These are phyloP conservation scores for Cyclina sinensis DNA, from an alignment of 1,140 invertebrate genomes.

Conservation along the genomic window DNA sequence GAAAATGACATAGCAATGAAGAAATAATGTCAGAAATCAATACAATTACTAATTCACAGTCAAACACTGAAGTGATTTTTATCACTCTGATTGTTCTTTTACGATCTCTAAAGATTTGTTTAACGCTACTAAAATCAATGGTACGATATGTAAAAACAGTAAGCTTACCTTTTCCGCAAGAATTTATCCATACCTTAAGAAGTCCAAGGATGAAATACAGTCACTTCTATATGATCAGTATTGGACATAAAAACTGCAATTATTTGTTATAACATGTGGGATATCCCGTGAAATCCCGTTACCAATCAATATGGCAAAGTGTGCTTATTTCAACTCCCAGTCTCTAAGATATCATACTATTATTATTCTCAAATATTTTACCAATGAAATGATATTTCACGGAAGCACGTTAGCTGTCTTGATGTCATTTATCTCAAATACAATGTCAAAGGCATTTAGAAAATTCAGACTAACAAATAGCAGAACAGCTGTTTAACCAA, in stretches of 20 bases:
- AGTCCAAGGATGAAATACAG: background rate
- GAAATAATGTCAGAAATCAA: too few relatives aligned
- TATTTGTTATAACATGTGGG: slow-evolving; percentile 20
- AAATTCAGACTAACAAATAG: background rate
- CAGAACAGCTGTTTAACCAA: too few relatives aligned
- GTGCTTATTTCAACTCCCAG: background rate
- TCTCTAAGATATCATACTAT: background rate
- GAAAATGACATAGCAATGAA: too few relatives aligned
- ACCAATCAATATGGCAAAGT: slow-evolving; percentile 12
- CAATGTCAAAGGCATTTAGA: background rate
- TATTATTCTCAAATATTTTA: background rate
- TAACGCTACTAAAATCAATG: too few relatives aligned
- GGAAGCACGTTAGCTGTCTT: background rate
- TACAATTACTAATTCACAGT: too few relatives aligned
- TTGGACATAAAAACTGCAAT: slow-evolving; percentile 23
- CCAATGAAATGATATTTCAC: slow-evolving; percentile 8
- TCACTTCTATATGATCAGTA: background rate
- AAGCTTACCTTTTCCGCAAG: slow-evolving; percentile 37
- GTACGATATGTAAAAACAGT: too few relatives aligned
- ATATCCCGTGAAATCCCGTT: slow-evolving; percentile 3
- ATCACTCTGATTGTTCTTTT: too few relatives aligned
- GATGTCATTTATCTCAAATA: background rate
- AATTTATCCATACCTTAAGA: slow-evolving; percentile 30
- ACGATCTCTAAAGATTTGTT: too few relatives aligned
- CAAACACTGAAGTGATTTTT: too few relatives aligned